Conservation (phyloP, 2,113 vertebrate species). For the Copsychus sechellarum region DNA sequence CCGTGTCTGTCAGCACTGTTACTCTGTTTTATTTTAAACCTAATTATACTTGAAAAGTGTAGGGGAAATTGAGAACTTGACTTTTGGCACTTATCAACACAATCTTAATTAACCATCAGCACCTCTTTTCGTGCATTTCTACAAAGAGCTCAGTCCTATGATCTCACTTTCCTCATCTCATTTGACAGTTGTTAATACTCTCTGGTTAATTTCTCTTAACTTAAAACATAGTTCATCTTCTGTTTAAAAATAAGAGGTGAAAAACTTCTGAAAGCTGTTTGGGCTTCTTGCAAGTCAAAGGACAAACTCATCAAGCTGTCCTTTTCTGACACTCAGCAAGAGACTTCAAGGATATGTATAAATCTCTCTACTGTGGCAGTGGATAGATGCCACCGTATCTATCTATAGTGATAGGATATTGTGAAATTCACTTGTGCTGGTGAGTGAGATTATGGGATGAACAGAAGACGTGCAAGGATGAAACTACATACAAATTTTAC, state of each 20-base stretch:
- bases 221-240: not conserved
- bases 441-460: not conserved
- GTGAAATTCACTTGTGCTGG: not conserved
- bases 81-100: not conserved
- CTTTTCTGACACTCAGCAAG: constrained; percentile 1
- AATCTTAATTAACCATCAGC: constrained; percentile 33
- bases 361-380: not conserved
- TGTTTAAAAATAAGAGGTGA: not conserved
- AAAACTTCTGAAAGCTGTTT: not conserved
- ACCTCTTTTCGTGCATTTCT: not conserved
- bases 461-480: not conserved
- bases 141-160: not conserved
- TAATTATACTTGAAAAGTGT: not conserved
- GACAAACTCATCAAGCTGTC: not conserved
- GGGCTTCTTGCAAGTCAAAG: not conserved
- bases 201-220: not conserved
- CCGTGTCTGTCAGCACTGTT: not conserved
- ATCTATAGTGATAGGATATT: not conserved
- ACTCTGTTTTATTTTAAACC: constrained; percentile 23
- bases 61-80: constrained; percentile 6
- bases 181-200: not conserved
- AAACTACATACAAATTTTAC: not conserved
- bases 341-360: not conserved
- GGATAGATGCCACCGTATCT: too few species aligned
- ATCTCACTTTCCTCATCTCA: not conserved